These are phyloP conservation scores for Tetropium fuscum DNA, from an alignment of 2,888 invertebrate species.

Conservation along the genomic window DNA sequence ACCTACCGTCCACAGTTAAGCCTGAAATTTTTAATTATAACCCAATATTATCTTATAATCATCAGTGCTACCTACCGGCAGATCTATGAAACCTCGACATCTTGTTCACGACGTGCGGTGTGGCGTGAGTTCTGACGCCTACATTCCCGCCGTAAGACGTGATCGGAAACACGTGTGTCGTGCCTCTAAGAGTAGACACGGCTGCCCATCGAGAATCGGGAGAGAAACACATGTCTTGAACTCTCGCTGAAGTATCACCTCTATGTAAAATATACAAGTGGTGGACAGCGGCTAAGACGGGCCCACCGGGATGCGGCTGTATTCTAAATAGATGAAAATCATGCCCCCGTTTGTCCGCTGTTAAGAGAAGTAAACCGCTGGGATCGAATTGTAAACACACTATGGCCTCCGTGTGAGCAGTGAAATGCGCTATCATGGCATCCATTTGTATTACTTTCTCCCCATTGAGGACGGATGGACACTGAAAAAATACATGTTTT, in stretches of 20 bases:
- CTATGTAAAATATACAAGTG: slow-evolving; percentile 95
- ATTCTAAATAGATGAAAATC: slow-evolving; percentile 97
- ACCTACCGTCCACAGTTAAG: slow-evolving; percentile 77
- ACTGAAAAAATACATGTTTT: slow-evolving; percentile 35
- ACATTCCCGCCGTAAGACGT: slow-evolving; percentile 95
- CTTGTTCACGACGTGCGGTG: slow-evolving; percentile 92
- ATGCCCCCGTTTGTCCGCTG: slow-evolving; percentile 92
- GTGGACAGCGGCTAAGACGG: slow-evolving; percentile 89
- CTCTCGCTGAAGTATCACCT: slow-evolving; percentile 96
- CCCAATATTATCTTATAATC: neutral
- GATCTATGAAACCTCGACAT: slow-evolving; percentile 94
- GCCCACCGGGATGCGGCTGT: slow-evolving; percentile 87
- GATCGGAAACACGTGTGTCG: slow-evolving; percentile 97
- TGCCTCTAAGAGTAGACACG: slow-evolving; percentile 94
- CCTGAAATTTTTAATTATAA: slow-evolving; percentile 60
- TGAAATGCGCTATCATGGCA: slow-evolving; percentile 87
- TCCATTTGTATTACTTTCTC: slow-evolving; percentile 70
- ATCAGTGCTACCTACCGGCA: slow-evolving; percentile 73
- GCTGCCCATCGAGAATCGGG: slow-evolving; percentile 97
- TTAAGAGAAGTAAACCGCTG: slow-evolving; percentile 89
- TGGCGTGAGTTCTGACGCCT: slow-evolving; percentile 94
- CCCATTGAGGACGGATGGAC: slow-evolving; percentile 18
- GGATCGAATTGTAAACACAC: slow-evolving; percentile 92
- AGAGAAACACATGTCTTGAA: slow-evolving; percentile 93
- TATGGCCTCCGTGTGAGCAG: slow-evolving; percentile 89